These are phyloP conservation scores for Drosophila putrida DNA, from an alignment of 2,888 invertebrate species.

Conservation along the genomic window DNA sequence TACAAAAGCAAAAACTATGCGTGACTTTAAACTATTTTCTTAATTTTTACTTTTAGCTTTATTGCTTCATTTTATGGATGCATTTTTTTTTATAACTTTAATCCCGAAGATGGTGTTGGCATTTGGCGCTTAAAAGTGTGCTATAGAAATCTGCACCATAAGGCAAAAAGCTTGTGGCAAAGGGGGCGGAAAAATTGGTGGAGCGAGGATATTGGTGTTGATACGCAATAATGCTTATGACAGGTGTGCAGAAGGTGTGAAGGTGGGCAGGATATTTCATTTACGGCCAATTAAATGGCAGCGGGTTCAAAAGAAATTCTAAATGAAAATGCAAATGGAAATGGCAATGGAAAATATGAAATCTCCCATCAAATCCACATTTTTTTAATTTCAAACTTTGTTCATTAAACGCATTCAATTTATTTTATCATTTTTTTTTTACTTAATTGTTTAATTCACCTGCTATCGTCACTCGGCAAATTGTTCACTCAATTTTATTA, in stretches of 20 bases:
- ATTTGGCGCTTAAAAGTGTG: conserved; percentile 49
- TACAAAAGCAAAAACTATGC: conserved; percentile 10
- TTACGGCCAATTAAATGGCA: conserved; percentile 64
- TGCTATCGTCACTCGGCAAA: conserved; percentile 5
- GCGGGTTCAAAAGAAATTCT: conserved; percentile 19
- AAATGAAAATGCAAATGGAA: conserved; percentile 14
- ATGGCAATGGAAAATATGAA: conserved; percentile 1
- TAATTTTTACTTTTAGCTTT: conserved; percentile 44
- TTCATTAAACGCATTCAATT: conserved; percentile 39
- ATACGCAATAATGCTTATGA: conserved; percentile 41
- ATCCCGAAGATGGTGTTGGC: conserved; percentile 19
- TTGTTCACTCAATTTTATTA: conserved; percentile 30
- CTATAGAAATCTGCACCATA: conserved; percentile 38
- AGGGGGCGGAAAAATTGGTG: neutral
- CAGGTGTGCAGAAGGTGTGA: conserved; percentile 41
- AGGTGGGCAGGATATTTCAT: conserved; percentile 51
- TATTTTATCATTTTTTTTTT: conserved; percentile 27
- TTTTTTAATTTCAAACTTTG: conserved; percentile 47
- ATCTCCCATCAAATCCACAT: conserved; percentile 25
- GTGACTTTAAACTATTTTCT: conserved; percentile 42
- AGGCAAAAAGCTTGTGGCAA: neutral
- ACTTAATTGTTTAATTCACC: conserved; percentile 51
- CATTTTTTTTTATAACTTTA: conserved; percentile 50
- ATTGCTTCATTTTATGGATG: conserved; percentile 26
- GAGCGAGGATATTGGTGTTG: conserved; percentile 2